Conservation (phyloP, 2,888 invertebrate genomes). For the Malthinus seriepunctatus region DNA sequence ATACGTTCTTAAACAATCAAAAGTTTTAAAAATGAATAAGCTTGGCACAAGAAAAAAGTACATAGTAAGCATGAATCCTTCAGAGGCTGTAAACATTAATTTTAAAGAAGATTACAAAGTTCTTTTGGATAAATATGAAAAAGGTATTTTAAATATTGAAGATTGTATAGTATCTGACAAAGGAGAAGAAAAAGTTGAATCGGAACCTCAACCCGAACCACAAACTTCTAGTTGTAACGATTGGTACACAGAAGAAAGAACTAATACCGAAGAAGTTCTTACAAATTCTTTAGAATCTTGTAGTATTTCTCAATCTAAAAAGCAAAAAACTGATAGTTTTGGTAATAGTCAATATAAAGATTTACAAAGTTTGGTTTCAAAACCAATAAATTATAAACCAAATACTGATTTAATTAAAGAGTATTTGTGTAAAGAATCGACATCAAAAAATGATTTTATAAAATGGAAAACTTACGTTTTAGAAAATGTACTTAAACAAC, state of each 20-base stretch:
- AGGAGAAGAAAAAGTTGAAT: slow-evolving; percentile 5
- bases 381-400: slow-evolving; percentile 37
- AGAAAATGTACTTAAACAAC: slow-evolving; percentile 6
- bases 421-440: slow-evolving; percentile 26
- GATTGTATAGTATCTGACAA: slow-evolving; percentile 34
- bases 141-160: slow-evolving; percentile 43
- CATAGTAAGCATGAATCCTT: slow-evolving; percentile 43
- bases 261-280: too few relatives aligned
- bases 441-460: slow-evolving; percentile 11
- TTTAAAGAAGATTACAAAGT: slow-evolving; percentile 44
- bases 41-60: slow-evolving; percentile 45
- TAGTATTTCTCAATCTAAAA: background rate
- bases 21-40: slow-evolving; percentile 65
- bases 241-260: background rate
- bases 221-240: slow-evolving; percentile 3
- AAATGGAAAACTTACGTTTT: slow-evolving; percentile 16
- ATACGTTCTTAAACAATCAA: slow-evolving; percentile 66
- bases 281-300: background rate
- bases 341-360: slow-evolving; percentile 37
- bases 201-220: background rate
- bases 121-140: slow-evolving; percentile 44
- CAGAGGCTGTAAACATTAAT: slow-evolving; percentile 41
- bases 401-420: slow-evolving; percentile 32
- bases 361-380: slow-evolving; percentile 40
- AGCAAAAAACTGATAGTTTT: background rate